A percentile compares a stretch with the other conserved stretches of the same genome.
Evolutionary conservation across 2,888 invertebrate species (phyloP).

Genomic region (Meliscaeva auricollis): DNA sequence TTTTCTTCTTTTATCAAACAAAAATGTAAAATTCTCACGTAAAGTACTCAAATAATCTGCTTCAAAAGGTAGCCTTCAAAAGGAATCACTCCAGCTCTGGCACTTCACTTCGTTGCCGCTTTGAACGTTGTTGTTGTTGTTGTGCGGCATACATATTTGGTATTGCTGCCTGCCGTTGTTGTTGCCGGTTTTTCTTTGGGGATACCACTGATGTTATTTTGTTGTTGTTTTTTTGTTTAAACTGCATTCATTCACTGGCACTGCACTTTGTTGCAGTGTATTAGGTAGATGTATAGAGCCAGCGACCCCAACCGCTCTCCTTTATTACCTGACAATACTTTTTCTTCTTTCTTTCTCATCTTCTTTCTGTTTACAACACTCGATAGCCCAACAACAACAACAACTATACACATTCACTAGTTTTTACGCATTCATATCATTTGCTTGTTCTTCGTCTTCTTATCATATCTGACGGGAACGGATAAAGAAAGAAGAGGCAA

Average conservation of each 20-base stretch:
- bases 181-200: constrained; percentile 40
- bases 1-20: neutral
- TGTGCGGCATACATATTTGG: constrained; percentile 66
- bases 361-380: constrained; percentile 37
- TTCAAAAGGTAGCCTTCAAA: constrained; percentile 73
- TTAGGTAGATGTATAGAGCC: constrained; percentile 11
- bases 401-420: constrained; percentile 6
- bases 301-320: constrained; percentile 52
- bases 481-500: constrained; percentile 44
- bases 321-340: constrained; percentile 45
- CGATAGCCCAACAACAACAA: neutral
- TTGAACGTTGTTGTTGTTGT: constrained; percentile 73
- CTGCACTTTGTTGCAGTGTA: constrained; percentile 39
- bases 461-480: constrained; percentile 41
- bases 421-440: constrained; percentile 24
- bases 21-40: constrained; percentile 49
- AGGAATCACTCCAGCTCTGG: constrained; percentile 72
- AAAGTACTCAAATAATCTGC: constrained; percentile 51
- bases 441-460: constrained; percentile 12
- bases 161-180: constrained; percentile 52
- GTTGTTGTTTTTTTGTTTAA: constrained; percentile 18
- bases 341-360: constrained; percentile 28
- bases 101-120: constrained; percentile 75
- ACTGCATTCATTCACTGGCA: constrained; percentile 54
- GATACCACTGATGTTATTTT: constrained; percentile 38